Conservation (phyloP, 2,113 vertebrate species). For the Menidia beryllina region DNA sequence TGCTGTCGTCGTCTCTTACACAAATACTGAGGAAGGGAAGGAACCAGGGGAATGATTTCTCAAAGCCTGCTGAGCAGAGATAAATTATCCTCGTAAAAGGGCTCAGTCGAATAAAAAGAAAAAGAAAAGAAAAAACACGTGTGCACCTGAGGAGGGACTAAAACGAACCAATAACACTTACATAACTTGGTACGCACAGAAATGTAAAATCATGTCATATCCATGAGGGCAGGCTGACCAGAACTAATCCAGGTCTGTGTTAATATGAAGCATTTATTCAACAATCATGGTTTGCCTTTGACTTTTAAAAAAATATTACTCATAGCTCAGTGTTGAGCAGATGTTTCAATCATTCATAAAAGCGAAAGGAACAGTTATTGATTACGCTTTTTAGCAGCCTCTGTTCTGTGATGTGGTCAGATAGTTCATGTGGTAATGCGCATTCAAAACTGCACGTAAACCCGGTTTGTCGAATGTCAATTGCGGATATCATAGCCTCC, state of each 20-base stretch:
- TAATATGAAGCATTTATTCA: slow-evolving; percentile 54
- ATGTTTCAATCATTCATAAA: slow-evolving; percentile 27
- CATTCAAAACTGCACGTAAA: not conserved
- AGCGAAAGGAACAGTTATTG: not conserved
- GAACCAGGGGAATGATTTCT: slow-evolving; percentile 21
- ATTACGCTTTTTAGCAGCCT: not conserved
- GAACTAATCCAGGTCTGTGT: slow-evolving; percentile 45
- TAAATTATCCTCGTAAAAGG: slow-evolving; percentile 37
- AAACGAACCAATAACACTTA: slow-evolving; percentile 58
- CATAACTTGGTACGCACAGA: slow-evolving; percentile 54
- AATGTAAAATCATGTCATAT: slow-evolving; percentile 63
- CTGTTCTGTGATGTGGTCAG: slow-evolving; percentile 4
- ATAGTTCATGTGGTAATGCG: not conserved
- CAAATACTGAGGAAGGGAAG: slow-evolving; percentile 25
- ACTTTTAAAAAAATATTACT: slow-evolving; percentile 1
- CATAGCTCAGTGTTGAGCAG: slow-evolving; percentile 1
- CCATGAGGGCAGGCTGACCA: slow-evolving; percentile 69
- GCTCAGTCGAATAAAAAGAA: not conserved
- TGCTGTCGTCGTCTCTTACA: slow-evolving; percentile 20
- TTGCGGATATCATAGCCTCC: not conserved
- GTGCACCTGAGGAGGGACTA: slow-evolving; percentile 10
- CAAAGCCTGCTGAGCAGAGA: slow-evolving; percentile 24
- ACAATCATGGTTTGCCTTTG: slow-evolving; percentile 13
- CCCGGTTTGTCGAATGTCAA: slow-evolving; percentile 7
- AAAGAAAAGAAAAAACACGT: slow-evolving; percentile 18